Evolutionary conservation across 2,113 vertebrate genomes (phyloP), one percentile per base, ranked within the genome.

Genomic region (Saguinus imperator): DNA sequence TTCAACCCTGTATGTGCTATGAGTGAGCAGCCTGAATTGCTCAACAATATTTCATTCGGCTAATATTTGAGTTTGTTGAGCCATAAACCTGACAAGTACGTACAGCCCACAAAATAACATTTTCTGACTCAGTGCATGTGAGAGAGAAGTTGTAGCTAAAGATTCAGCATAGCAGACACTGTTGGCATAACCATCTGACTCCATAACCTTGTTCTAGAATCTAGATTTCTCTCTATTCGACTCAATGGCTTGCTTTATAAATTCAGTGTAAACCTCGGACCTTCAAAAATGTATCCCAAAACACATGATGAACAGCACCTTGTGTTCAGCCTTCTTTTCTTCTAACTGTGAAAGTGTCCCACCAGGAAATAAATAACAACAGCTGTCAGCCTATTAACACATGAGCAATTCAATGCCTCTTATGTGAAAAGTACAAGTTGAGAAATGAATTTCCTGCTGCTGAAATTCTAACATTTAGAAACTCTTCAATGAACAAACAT

Each of bases 351-450:
- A 81, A 84, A 75, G 18, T 89, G 18, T 66, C 25, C 29, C n/a
- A 52, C 25, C 43, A 94, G 90, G 92, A 97, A 97, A 94, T 94
- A 97, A 97, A 94, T 94, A 80, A 85, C 40, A 79, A 10, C 13
- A 64, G 50, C 14, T 55, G 1, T 57, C 35, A 45, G 64, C 6
- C 16, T 95, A 7, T 58, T 94, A 85, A 85, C 52, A 14, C 25
- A 21, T 61, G 50, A 97, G 21, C 57, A 83, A 40, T 80, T 32
- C 79, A 37, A 52, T 75, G 6, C 29, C 50, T 87, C 77, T 95
- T 92, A 52, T 23, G 16, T 76, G 80, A 76, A 72, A 87, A 94
- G 8, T 58, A 9, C 40, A 92, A 87, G 11, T 86, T 96, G 89
- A 81, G 81, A 95, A 97, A 93, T 66, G 4, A 57, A 96, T 68